A percentile compares a stretch with the other conserved stretches of the same genome.
phyloP scores from a whole-genome alignment of 2,797 vertebrate genomes.

The Neosilurus mollespiculum region DNA sequence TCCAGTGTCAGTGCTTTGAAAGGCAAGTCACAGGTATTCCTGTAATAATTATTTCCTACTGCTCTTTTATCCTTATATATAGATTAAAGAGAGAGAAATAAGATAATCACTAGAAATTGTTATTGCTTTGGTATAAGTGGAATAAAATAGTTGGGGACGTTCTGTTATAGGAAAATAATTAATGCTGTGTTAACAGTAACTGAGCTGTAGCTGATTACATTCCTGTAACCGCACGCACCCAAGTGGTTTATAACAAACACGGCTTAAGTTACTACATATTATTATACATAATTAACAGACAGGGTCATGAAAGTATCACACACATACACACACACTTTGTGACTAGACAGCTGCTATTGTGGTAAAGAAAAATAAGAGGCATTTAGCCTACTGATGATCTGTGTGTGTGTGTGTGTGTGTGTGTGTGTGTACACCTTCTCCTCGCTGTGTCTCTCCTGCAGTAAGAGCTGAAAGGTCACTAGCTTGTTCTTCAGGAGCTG shows the following conservation, averaged over 20 bases:
- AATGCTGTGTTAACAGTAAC: neutral
- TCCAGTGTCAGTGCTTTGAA: neutral
- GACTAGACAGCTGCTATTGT: neutral
- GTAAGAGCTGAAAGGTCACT: constrained; percentile 80
- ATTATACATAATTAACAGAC: neutral
- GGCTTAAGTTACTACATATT: neutral
- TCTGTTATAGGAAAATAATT: neutral
- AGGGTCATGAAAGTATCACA: constrained; percentile 1
- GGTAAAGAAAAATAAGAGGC: neutral
- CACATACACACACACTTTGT: neutral
- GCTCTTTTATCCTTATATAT: neutral
- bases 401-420: constrained; percentile 1
- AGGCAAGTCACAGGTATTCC: neutral
- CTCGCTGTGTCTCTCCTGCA: constrained; percentile 75
- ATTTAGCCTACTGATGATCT: neutral
- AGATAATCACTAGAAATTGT: too few relatives aligned
- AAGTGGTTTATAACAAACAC: neutral
- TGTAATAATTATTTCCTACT: neutral
- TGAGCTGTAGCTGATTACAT: neutral
- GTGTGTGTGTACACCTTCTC: constrained; percentile 62
- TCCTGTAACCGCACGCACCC: neutral
- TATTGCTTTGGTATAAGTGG: neutral
- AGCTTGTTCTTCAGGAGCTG: constrained; percentile 82
- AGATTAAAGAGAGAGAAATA: neutral
- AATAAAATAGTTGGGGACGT: neutral